These are phyloP conservation scores for Nebria ingens DNA, from an alignment of 1,140 invertebrate species.

Conservation along the genomic window DNA sequence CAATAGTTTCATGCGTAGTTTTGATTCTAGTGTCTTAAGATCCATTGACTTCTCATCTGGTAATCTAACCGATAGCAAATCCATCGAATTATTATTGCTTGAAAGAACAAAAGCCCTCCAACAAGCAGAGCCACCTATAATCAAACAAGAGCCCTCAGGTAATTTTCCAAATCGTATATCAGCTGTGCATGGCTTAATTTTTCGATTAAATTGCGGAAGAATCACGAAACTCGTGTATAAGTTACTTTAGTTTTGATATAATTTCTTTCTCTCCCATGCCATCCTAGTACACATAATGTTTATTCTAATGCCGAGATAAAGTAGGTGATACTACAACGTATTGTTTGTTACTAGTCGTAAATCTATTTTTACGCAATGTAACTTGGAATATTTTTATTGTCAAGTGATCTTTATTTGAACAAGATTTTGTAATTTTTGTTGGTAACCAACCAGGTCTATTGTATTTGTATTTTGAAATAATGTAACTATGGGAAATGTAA, in stretches of 20 bases:
- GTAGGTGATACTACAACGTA: too few relatives aligned
- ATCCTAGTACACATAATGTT: too few relatives aligned
- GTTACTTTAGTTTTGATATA: neutral
- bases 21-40: constrained; percentile 56
- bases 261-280: neutral
- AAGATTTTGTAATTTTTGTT: constrained; percentile 1
- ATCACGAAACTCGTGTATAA: constrained; percentile 4
- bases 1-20: constrained; percentile 16
- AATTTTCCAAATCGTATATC: constrained; percentile 23
- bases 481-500: neutral
- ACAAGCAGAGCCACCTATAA: constrained; percentile 36
- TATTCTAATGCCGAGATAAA: too few relatives aligned
- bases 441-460: neutral
- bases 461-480: neutral
- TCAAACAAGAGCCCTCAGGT: constrained; percentile 32
- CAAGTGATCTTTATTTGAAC: constrained; percentile 2
- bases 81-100: constrained; percentile 64
- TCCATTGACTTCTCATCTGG: constrained; percentile 59
- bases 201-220: neutral
- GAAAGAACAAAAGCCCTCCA: constrained; percentile 66
- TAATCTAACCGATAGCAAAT: constrained; percentile 48
- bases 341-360: too few relatives aligned
- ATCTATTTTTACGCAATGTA: too few relatives aligned
- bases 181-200: neutral
- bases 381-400: neutral